phyloP scores from a whole-genome alignment of 2,888 invertebrate genomes.

The Lamproptera curius region DNA sequence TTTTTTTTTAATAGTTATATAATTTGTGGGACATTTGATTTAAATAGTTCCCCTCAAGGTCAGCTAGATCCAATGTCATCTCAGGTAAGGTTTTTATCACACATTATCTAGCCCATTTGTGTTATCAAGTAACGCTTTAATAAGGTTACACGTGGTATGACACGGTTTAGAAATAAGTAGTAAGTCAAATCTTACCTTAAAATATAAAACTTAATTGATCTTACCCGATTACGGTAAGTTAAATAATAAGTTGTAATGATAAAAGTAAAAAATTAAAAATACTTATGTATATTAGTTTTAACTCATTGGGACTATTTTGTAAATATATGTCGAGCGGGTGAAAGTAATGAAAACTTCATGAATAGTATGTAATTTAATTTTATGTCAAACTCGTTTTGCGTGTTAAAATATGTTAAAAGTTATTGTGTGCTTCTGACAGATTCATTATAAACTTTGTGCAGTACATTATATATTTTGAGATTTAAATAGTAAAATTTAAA shows the following conservation, averaged over 20 bases:
- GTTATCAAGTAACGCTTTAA: conserved; percentile 51
- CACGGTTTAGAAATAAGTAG: conserved; percentile 33
- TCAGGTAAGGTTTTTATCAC: conserved; percentile 61
- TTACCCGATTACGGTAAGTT: not conserved
- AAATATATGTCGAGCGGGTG: too few species aligned
- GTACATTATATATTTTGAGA: too few species aligned
- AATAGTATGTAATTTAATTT: too few species aligned
- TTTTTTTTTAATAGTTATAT: too few species aligned
- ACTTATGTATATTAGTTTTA: not conserved
- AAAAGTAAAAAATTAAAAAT: not conserved
- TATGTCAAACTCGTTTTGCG: too few species aligned
- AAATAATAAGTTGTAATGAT: not conserved
- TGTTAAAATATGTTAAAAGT: too few species aligned
- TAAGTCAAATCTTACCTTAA: conserved; percentile 28
- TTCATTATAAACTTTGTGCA: too few species aligned
- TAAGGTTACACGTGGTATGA: conserved; percentile 51
- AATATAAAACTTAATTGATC: conserved; percentile 2
- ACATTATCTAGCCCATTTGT: conserved; percentile 56
- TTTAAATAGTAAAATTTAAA: too few species aligned
- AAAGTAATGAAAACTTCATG: not conserved
- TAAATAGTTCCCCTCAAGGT: conserved; percentile 42
- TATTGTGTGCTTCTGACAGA: too few species aligned
- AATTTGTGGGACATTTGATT: too few species aligned
- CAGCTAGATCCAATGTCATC: conserved; percentile 56
- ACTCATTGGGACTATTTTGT: not conserved